These are phyloP conservation scores for Dendrocincla tyrannina DNA, from an alignment of 2,797 vertebrate genomes.

Conservation along the genomic window DNA sequence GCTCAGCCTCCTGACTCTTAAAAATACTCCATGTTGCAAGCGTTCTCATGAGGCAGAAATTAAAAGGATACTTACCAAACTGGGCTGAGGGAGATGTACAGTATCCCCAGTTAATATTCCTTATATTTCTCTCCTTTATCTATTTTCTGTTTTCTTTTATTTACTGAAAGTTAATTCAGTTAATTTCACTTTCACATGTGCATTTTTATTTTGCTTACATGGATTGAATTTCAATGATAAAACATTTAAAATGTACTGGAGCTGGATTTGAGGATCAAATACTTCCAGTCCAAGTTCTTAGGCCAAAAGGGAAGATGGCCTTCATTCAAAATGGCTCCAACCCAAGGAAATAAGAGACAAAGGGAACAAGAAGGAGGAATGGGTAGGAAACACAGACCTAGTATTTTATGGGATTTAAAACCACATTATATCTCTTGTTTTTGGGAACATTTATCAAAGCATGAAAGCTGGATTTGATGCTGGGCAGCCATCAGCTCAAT, in stretches of 20 bases:
- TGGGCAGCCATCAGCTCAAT: not conserved
- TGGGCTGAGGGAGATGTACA: not conserved
- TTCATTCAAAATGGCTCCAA: slow-evolving; percentile 58
- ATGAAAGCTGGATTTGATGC: not conserved
- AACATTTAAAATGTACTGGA: not conserved
- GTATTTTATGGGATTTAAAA: slow-evolving; percentile 33
- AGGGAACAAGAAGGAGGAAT: not conserved
- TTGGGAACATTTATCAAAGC: not conserved
- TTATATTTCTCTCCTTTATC: not conserved
- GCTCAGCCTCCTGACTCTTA: not conserved
- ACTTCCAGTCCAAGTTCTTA: slow-evolving; percentile 35
- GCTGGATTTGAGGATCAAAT: slow-evolving; percentile 6
- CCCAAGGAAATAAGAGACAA: slow-evolving; percentile 43
- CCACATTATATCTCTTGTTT: not conserved
- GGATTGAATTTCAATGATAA: slow-evolving; percentile 29
- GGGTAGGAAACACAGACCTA: slow-evolving; percentile 9
- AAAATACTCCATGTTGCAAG: slow-evolving; percentile 3
- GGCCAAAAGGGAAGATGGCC: slow-evolving; percentile 35
- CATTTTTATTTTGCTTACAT: not conserved
- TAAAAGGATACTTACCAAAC: slow-evolving; percentile 2
- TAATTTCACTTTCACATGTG: slow-evolving; percentile 9
- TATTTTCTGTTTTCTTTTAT: slow-evolving; percentile 19
- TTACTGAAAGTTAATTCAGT: not conserved
- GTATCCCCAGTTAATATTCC: not conserved
- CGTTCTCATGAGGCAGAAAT: not conserved